These are phyloP conservation scores for Spondyliosoma cantharus DNA, from an alignment of 2,797 vertebrate species.

Conservation along the genomic window DNA sequence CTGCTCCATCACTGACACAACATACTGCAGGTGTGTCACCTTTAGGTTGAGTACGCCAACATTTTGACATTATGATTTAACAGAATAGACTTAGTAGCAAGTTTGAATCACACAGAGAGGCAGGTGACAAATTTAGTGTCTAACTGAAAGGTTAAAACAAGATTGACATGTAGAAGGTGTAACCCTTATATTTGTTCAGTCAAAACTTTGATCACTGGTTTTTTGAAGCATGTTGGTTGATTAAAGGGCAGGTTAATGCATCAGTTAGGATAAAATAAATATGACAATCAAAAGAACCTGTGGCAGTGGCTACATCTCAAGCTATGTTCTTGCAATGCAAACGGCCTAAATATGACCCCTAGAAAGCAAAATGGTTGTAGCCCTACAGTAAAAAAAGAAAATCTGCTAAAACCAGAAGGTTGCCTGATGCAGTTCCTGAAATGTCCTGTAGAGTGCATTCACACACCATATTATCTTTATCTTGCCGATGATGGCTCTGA, in stretches of 20 bases:
- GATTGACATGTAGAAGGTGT: background rate
- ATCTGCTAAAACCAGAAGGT: background rate
- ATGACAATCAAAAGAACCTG: background rate
- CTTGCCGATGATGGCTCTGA: background rate
- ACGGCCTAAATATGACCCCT: background rate
- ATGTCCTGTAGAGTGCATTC: constrained; percentile 55
- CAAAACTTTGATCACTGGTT: background rate
- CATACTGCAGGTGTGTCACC: too few species aligned
- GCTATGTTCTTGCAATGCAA: background rate
- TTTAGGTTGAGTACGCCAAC: too few species aligned
- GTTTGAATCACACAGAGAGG: background rate
- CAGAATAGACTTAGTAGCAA: background rate
- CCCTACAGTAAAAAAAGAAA: background rate
- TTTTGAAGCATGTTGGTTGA: background rate
- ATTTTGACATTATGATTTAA: too few species aligned
- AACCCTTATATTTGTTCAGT: background rate
- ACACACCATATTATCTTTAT: constrained; percentile 10
- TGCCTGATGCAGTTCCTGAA: constrained; percentile 27
- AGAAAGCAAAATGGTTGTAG: background rate
- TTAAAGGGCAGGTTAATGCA: background rate
- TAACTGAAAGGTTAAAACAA: background rate
- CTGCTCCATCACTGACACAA: too few species aligned
- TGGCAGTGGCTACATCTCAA: background rate
- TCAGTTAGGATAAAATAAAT: background rate
- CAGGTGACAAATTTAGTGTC: background rate